Percentiles rank a stretch among this genome's conserved stretches.
These are phyloP conservation scores for Cladorhizidae sp. DNA, from an alignment of 37 sponge, comb jelly and placozoan genomes.

Conservation along the genomic window DNA sequence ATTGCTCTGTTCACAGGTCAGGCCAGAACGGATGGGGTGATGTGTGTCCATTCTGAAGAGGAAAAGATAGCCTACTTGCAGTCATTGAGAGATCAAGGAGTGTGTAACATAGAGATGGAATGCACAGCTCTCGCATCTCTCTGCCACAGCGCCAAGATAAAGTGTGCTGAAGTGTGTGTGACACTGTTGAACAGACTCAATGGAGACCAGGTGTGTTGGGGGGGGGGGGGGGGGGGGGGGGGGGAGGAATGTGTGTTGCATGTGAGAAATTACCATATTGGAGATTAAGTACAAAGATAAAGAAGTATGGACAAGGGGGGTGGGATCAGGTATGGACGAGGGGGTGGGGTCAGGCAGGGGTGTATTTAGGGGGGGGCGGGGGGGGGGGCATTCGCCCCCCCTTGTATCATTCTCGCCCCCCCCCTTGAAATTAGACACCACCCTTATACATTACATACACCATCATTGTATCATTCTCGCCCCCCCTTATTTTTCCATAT, in stretches of 20 bases:
- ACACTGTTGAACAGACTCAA: constrained; percentile 88
- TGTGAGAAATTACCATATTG: constrained; percentile 33
- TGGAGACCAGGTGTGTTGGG: constrained; percentile 84
- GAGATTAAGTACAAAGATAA: constrained; percentile 59
- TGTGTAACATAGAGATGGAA: constrained; percentile 98
- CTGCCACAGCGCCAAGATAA: constrained; percentile 46
- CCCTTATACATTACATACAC: no score
- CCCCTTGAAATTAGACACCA: no score
- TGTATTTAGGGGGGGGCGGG: no score
- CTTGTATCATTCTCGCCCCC: no score
- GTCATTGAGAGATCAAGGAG: constrained; percentile 50
- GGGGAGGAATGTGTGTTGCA: no score
- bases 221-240: no score
- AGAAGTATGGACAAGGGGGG: constrained; percentile 71
- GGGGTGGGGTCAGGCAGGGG: no score
- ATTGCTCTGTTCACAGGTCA: no score
- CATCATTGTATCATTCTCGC: no score
- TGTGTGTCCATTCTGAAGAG: constrained; percentile 81
- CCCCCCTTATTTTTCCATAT: no score
- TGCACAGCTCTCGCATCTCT: constrained; percentile 80
- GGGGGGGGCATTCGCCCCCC: no score
- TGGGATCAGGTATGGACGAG: no score
- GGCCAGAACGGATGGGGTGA: constrained; percentile 88
- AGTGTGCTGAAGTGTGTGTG: constrained; percentile 92
- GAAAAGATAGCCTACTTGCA: constrained; percentile 80